These are phyloP conservation scores for Drosophila grimshawi DNA, from an alignment of 1,140 invertebrate species.

Conservation along the genomic window DNA sequence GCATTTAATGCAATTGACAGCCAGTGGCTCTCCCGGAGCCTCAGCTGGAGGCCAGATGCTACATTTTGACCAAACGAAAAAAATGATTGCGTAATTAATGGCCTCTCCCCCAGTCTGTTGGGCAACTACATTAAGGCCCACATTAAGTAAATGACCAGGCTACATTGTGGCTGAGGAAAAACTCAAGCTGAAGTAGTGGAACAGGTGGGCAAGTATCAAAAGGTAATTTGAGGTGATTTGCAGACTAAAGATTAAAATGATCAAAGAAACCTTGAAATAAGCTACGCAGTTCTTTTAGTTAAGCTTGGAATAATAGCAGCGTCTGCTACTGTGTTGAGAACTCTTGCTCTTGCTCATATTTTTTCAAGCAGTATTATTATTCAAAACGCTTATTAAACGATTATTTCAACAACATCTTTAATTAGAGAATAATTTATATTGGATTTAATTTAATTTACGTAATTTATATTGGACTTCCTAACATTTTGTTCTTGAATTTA, in stretches of 20 bases:
- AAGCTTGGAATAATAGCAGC: too few relatives aligned
- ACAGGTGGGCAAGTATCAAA: not conserved
- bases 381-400: too few relatives aligned
- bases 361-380: too few relatives aligned
- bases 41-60: slow-evolving; percentile 27
- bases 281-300: too few relatives aligned
- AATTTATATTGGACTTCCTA: too few relatives aligned
- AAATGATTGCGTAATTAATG: slow-evolving; percentile 68
- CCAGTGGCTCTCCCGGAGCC: slow-evolving; percentile 12
- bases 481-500: too few relatives aligned
- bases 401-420: too few relatives aligned
- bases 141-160: slow-evolving; percentile 67
- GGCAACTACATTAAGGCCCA: slow-evolving; percentile 68
- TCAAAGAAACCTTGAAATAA: not conserved
- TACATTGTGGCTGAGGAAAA: not conserved
- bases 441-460: too few relatives aligned
- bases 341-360: too few relatives aligned
- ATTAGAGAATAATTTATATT: too few relatives aligned
- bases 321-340: too few relatives aligned
- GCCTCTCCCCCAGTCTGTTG: slow-evolving; percentile 40
- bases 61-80: slow-evolving; percentile 10
- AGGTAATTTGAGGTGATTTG: not conserved
- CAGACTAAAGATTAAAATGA: slow-evolving; percentile 4
- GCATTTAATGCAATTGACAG: slow-evolving; percentile 75
- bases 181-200: not conserved